Conservation (phyloP, 2,888 invertebrate genomes). For the Dendrolimus houi region DNA sequence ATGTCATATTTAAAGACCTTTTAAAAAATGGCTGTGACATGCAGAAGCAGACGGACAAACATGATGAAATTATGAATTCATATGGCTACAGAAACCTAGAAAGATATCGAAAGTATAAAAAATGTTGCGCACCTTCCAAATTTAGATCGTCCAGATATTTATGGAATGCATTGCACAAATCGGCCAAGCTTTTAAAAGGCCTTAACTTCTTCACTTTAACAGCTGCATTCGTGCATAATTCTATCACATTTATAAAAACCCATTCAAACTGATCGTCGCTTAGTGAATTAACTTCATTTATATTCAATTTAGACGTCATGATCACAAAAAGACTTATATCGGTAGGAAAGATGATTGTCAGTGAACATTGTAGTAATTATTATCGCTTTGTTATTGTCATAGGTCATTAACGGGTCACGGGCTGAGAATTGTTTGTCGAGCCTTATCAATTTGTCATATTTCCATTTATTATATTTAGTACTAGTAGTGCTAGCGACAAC, state of each 20-base stretch:
- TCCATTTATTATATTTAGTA: too few species aligned
- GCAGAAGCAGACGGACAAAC: too few species aligned
- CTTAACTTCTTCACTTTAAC: slow-evolving; percentile 54
- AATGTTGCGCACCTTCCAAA: slow-evolving; percentile 37
- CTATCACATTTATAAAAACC: slow-evolving; percentile 79
- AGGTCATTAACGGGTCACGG: neutral
- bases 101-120: too few species aligned
- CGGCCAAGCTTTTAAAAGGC: slow-evolving; percentile 66
- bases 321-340: slow-evolving; percentile 2
- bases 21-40: too few species aligned
- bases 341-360: neutral
- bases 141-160: slow-evolving; percentile 72
- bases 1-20: too few species aligned
- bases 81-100: too few species aligned
- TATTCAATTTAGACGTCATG: slow-evolving; percentile 27
- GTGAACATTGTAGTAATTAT: neutral
- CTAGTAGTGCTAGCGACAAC: too few species aligned
- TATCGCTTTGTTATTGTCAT: neutral
- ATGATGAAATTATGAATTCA: neutral
- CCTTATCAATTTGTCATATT: neutral
- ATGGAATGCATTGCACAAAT: slow-evolving; percentile 69
- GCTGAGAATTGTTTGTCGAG: neutral
- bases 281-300: slow-evolving; percentile 73
- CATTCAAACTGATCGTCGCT: slow-evolving; percentile 69
- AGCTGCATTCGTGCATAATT: slow-evolving; percentile 74